These are phyloP conservation scores for Suncus etruscus DNA, from an alignment of 2,113 vertebrate species.

Conservation along the genomic window DNA sequence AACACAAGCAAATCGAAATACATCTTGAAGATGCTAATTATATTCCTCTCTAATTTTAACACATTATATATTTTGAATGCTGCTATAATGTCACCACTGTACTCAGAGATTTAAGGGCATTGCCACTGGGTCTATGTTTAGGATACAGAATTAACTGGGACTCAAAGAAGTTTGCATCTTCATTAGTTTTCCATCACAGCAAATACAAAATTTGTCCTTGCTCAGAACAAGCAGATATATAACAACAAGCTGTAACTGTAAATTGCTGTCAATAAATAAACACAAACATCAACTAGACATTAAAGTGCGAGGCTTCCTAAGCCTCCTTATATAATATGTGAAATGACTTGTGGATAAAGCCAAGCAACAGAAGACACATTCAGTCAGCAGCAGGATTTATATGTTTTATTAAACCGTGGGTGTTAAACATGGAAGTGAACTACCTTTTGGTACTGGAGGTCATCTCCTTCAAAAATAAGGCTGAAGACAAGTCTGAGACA, in stretches of 20 bases:
- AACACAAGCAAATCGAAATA: constrained; percentile 30
- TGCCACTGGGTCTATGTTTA: not conserved
- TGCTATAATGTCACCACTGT: constrained; percentile 1
- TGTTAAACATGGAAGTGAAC: not conserved
- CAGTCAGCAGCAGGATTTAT: not conserved
- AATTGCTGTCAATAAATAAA: constrained; percentile 18
- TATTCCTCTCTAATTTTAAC: constrained; percentile 49
- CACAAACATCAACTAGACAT: constrained; percentile 18
- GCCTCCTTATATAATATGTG: not conserved
- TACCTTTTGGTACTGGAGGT: not conserved
- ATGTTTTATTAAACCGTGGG: not conserved
- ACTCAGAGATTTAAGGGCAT: constrained; percentile 39
- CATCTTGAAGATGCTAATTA: not conserved
- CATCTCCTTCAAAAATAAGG: constrained; percentile 13
- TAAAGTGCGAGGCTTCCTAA: not conserved
- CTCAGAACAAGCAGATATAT: not conserved
- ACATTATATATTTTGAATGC: not conserved
- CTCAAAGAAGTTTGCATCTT: not conserved
- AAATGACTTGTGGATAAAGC: not conserved
- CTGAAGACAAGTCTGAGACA: not conserved
- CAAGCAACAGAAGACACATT: not conserved
- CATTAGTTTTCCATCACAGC: constrained; percentile 15
- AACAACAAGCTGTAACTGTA: constrained; percentile 19
- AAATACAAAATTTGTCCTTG: constrained; percentile 52
- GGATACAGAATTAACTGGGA: not conserved